phyloP scores from a whole-genome alignment of 2,888 invertebrate genomes.

The Synergus japonicus region DNA sequence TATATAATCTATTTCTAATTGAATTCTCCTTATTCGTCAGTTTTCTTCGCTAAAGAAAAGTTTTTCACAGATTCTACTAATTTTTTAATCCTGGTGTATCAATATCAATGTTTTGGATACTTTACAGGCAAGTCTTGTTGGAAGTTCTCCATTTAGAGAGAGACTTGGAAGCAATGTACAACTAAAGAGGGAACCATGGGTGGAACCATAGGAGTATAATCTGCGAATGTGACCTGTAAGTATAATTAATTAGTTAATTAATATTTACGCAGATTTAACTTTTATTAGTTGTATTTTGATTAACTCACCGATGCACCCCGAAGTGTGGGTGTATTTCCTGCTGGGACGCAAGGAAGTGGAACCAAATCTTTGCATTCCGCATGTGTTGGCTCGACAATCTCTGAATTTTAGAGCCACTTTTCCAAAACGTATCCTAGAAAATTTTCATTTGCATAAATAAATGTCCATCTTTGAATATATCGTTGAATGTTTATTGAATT shows the following conservation, averaged over 20 bases:
- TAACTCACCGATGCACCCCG: conserved; percentile 79
- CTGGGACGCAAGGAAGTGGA: conserved; percentile 92
- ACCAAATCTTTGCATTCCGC: conserved; percentile 89
- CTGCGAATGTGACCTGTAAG: conserved; percentile 86
- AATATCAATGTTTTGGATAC: conserved; percentile 55
- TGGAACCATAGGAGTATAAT: conserved; percentile 90
- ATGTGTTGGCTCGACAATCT: conserved; percentile 91
- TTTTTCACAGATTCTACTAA: neutral
- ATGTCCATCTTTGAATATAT: neutral
- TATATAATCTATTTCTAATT: neutral
- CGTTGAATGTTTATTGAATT: too few relatives aligned
- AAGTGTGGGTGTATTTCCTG: conserved; percentile 83
- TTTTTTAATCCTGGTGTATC: conserved; percentile 34
- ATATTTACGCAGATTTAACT: neutral
- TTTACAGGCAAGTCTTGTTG: conserved; percentile 81
- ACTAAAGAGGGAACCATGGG: conserved; percentile 97
- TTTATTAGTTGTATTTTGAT: conserved; percentile 36
- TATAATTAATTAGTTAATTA: conserved; percentile 28
- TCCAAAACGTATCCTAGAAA: conserved; percentile 88
- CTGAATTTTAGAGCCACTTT: conserved; percentile 90
- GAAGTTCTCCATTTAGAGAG: conserved; percentile 92
- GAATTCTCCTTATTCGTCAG: neutral
- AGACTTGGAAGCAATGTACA: conserved; percentile 94
- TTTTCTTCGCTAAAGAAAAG: neutral
- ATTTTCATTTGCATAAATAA: conserved; percentile 20